Evolutionary conservation across 2,888 invertebrate species (phyloP), one percentile per base, ranked within the genome.

Genomic region (Caenorhabditis sulstoni): DNA sequence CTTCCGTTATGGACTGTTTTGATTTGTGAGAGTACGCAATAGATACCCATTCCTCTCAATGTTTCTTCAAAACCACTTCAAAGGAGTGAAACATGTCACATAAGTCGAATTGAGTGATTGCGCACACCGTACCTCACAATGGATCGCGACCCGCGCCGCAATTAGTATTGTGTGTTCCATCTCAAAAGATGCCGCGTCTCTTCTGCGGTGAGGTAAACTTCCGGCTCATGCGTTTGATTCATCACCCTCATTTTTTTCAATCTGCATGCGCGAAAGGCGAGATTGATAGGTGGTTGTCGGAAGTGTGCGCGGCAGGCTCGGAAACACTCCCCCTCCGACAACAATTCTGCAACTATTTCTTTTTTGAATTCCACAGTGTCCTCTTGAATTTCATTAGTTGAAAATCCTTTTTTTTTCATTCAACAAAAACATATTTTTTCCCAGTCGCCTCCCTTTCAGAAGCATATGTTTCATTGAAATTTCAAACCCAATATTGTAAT

Each of bases 21-120:
- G 47, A 66, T 57, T n/a, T 50, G 47, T 47, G 35, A 18, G 18
- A 49, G 22, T 45, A 66, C 3, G 44, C 53, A 45, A 65, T 53
- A 29, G 41, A 57, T 39, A 64, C 41, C 37, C n/a, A 35, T 66
- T 37, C 11, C 29, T 44, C n/a, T 12, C 11, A 47, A 62, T 62
- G 52, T 44, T 49, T 29, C 39, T 58, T 50, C 58, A 41, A 53
- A 47, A 3, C 20, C 65, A 64, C 49, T 71, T 71, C 71, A 73
- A 73, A 73, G 57, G 73, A 12, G 37, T 73, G 64, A 64, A 73
- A 73, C 64, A 64, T 73, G 73, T 73, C 73, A 64, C 64, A 73
- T 73, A 64, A 73, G 64, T 73, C 50, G 70, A 73, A 73, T 64
- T 73, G 73, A 73, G 64, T 64, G 73, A 73, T 73, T 73, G 73